A percentile compares a stretch with the other conserved stretches of the same genome.
phyloP scores from a whole-genome alignment of 92 coral and sea anemone genomes.

The Epizoanthus ramosus region DNA sequence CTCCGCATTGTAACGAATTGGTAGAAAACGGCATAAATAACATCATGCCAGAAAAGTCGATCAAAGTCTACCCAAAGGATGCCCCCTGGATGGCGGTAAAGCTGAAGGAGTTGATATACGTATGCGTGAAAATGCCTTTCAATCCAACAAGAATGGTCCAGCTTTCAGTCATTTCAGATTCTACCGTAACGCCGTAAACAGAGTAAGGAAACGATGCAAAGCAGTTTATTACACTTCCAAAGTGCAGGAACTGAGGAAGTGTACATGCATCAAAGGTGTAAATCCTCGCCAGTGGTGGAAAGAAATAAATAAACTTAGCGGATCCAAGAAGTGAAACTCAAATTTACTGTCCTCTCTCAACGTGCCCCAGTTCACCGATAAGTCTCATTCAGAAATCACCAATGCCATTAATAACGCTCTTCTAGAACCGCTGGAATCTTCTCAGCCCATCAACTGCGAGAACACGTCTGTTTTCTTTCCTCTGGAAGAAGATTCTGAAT shows the following conservation, averaged over 20 bases:
- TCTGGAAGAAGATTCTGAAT: no score
- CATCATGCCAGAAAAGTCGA: constrained; percentile 17
- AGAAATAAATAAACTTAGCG: constrained; percentile 23
- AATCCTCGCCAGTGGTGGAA: constrained; percentile 37
- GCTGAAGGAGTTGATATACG: background rate
- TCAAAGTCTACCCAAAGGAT: constrained; percentile 28
- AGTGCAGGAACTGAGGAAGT: no score
- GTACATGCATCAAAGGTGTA: background rate
- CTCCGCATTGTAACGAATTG: background rate
- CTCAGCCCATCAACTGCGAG: no score
- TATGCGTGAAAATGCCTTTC: background rate
- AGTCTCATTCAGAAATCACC: constrained; percentile 34
- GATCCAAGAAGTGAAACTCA: constrained; percentile 29
- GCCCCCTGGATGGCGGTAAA: background rate
- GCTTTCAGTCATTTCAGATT: no score
- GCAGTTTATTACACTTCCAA: constrained; percentile 26
- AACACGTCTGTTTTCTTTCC: no score
- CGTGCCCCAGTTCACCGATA: constrained; percentile 1
- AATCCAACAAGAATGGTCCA: background rate
- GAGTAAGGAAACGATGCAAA: constrained; percentile 39
- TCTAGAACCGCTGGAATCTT: no score
- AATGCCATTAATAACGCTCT: constrained; percentile 33
- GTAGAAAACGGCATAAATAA: constrained; percentile 12
- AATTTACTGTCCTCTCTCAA: constrained; percentile 11
- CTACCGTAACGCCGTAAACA: constrained; percentile 41